A percentile compares a stretch with the other conserved stretches of the same genome.
Conservation (phyloP, 1,140 invertebrate genomes). For the Drosophila azteca region DNA sequence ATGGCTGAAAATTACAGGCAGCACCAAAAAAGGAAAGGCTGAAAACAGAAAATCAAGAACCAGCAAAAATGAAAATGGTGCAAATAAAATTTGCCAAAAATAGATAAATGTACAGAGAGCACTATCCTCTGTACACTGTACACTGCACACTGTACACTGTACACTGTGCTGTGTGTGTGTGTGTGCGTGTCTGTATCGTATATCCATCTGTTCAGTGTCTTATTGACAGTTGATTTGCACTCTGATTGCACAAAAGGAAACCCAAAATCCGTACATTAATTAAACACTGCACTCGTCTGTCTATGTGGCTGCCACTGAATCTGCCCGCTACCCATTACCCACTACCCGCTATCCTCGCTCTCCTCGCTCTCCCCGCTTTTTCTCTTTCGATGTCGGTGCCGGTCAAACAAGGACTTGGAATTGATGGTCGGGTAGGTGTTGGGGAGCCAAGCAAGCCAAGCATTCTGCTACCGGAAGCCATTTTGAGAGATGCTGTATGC, state of each 20-base stretch:
- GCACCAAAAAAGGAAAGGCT: slow-evolving; percentile 16
- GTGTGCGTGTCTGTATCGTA: slow-evolving; percentile 4
- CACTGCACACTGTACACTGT: neutral
- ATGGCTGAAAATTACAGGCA: too few relatives aligned
- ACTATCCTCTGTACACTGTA: neutral
- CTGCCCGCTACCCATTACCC: slow-evolving; percentile 32
- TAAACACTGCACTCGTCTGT: slow-evolving; percentile 39
- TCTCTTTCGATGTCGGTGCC: neutral
- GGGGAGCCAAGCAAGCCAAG: neutral
- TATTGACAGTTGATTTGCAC: slow-evolving; percentile 75
- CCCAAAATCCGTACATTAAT: slow-evolving; percentile 64
- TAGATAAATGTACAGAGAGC: neutral
- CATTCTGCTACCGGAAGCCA: slow-evolving; percentile 26
- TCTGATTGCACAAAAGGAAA: slow-evolving; percentile 76
- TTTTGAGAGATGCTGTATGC: slow-evolving; percentile 11
- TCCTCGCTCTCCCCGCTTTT: neutral
- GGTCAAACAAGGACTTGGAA: neutral
- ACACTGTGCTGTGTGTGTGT: neutral
- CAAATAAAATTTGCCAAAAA: slow-evolving; percentile 1
- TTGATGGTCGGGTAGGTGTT: slow-evolving; percentile 1
- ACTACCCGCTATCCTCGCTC: slow-evolving; percentile 12
- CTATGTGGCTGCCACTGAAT: slow-evolving; percentile 18
- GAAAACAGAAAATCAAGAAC: slow-evolving; percentile 3
- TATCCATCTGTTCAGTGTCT: slow-evolving; percentile 12
- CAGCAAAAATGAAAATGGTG: slow-evolving; percentile 3